These are phyloP conservation scores for Pygoscelis adeliae DNA, from an alignment of 2,113 vertebrate species.

Conservation along the genomic window DNA sequence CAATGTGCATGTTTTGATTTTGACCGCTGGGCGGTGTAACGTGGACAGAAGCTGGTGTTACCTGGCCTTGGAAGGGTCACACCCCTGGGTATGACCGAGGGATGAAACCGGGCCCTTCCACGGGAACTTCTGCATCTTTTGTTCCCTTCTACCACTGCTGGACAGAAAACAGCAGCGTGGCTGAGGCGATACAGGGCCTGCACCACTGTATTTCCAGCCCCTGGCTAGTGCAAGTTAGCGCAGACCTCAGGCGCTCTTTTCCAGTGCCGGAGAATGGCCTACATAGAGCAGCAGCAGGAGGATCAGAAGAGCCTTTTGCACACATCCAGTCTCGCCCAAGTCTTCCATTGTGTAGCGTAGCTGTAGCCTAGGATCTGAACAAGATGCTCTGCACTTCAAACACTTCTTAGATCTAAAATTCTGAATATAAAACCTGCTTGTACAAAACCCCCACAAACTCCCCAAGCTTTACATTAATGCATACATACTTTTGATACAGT, in stretches of 20 bases:
- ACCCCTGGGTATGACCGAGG: background rate
- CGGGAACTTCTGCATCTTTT: background rate
- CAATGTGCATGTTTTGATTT: background rate
- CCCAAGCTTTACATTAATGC: background rate
- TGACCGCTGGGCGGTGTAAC: background rate
- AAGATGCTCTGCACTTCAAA: conserved; percentile 10
- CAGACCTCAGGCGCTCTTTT: background rate
- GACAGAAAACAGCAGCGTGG: background rate
- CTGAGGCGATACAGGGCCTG: background rate
- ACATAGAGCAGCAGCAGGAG: background rate
- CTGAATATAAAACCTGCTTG: background rate
- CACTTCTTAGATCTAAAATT: background rate
- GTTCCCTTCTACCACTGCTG: background rate
- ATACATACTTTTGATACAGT: background rate
- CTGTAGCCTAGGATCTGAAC: background rate
- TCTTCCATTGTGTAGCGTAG: background rate
- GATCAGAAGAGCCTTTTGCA: background rate
- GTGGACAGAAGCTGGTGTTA: background rate
- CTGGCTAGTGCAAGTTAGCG: background rate
- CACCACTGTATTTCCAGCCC: background rate
- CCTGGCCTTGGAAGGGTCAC: background rate
- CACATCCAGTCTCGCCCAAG: background rate
- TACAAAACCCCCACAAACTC: background rate
- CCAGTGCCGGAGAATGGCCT: background rate
- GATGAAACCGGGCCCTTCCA: background rate